Base-by-base conservation (phyloP, 1,140 invertebrate genomes). In the Bombus confusus region DNA sequence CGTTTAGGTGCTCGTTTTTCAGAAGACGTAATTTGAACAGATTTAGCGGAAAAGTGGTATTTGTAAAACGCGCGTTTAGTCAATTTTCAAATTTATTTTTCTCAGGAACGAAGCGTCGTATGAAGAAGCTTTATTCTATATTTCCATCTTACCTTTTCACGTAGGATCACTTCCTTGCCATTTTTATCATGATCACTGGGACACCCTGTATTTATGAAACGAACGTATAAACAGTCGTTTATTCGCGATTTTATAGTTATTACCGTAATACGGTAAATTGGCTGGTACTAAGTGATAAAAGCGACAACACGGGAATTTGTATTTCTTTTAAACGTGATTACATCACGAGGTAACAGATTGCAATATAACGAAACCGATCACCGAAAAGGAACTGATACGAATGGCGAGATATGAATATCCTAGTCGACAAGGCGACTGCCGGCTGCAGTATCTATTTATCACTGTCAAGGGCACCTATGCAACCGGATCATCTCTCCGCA, bases 391-490 rank as follows among this genome's bases (percentile, higher is more conserved):
- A 79, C 75, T n/a, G 47, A 18, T 22, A 52, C 47, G 18, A 52
- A 52, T 25, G 22, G 28, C 43, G 13, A 9, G 4, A 31, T 68
- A 76, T 37, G 72, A 43, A 22, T 52, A 31, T 69, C 47, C 72
- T 59, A 34, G 57, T n/a, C 18, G 59, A 68, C 41, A 34, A 76
- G 81, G 34, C 47, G 43, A 71, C 39, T 5, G 34, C 10, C 39
- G 22, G 73, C 79, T 52, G 69, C 88, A 84, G 76, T 80, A 64
- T 62, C 74, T 88, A 88, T 90, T 76, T 83, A 80, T 90, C 88
- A 90, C 80, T 90, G 90, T 83, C 90, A 91, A 91, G 90, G 89
- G 83, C 87, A 87, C 41, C 84, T 88, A 90, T 89, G 85, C 88
- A 87, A 83, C 83, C 83, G 71, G 86, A 90, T 86, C 80, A 80